A percentile compares a stretch with the other conserved stretches of the same genome.
Evolutionary conservation across 1,140 invertebrate species (phyloP).

Genomic region (Aphelenchoides fujianensis): DNA sequence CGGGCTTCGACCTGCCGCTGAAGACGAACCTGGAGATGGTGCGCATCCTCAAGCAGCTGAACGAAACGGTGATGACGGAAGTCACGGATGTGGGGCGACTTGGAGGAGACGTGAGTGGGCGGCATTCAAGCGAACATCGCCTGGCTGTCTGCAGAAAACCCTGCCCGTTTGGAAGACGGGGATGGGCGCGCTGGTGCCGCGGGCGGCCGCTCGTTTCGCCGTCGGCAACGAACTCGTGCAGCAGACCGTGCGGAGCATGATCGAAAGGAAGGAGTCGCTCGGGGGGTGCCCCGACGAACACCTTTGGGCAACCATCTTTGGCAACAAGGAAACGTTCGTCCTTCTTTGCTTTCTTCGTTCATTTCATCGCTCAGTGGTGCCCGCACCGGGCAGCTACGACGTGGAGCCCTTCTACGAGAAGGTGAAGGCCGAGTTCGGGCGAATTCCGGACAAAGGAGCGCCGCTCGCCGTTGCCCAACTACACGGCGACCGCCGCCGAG

Average conservation of each 20-base stretch:
- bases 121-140: no score
- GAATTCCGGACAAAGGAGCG: background rate
- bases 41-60: slow-evolving; percentile 52
- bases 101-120: no score
- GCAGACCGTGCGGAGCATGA: slow-evolving; percentile 32
- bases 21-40: slow-evolving; percentile 60
- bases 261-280: slow-evolving; percentile 12
- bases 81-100: slow-evolving; percentile 27
- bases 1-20: slow-evolving; percentile 39
- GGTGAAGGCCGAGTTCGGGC: background rate
- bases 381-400: slow-evolving; percentile 42
- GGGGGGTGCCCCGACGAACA: slow-evolving; percentile 46
- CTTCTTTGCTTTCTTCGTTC: background rate
- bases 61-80: slow-evolving; percentile 46
- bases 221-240: slow-evolving; percentile 37
- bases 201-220: slow-evolving; percentile 39
- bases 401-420: slow-evolving; percentile 33
- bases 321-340: slow-evolving; percentile 36
- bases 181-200: slow-evolving; percentile 43
- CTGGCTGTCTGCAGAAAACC: slow-evolving; percentile 32
- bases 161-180: slow-evolving; percentile 51
- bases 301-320: slow-evolving; percentile 46
- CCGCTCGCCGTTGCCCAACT: background rate
- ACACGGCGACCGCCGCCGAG: background rate
- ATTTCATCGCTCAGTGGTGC: slow-evolving; percentile 33